Base-by-base conservation (phyloP, 2,113 vertebrate genomes). In the Dicentrarchus labrax region DNA sequence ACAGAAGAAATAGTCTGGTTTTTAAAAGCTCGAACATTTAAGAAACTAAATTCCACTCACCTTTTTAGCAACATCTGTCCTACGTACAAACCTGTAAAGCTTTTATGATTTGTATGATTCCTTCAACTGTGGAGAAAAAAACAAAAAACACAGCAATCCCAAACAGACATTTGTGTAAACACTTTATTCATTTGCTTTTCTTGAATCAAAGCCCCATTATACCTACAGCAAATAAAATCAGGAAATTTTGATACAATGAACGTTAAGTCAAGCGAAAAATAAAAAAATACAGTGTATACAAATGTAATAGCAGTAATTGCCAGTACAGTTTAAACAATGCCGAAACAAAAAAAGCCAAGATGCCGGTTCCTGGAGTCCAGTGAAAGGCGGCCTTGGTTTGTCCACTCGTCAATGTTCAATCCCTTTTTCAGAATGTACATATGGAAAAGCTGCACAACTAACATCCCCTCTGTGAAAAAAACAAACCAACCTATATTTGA, bases 191-290 rank as follows among this genome's bases (percentile, higher is more conserved):
- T 90, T 87, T 64, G 45, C 38, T 91, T 86, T 95, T 95, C 95
- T 95, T 96, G 59, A 97, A 97, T 95, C 95, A 97, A 96, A 97
- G 96, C 97, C 96, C 95, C 95, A 95, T 97, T 95, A 91, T 89
- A 96, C 96, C 96, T 95, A 97, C 95, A 96, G 96, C 96, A 95
- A 97, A 94, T 96, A 96, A 97, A 96, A 96, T 92, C 86, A 94
- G 93, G 92, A 96, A 59, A 81, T 88, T 84, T 74, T 81, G 51
- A 72, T 91, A 92, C 82, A 87, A 78, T 79, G 51, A 94, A 96
- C 93, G 95, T 93, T 93, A 96, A 94, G 90, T 95, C 91, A 94
- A 91, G 94, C 96, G 95, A 96, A 96, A 76, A 76, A 50, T 76
- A 43, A 59, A 75, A 96, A 96, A 96, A 96, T 96, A 91, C 91